Evolutionary conservation across 1,140 invertebrate genomes (phyloP).

Genomic region (Drosophila tsacasi): DNA sequence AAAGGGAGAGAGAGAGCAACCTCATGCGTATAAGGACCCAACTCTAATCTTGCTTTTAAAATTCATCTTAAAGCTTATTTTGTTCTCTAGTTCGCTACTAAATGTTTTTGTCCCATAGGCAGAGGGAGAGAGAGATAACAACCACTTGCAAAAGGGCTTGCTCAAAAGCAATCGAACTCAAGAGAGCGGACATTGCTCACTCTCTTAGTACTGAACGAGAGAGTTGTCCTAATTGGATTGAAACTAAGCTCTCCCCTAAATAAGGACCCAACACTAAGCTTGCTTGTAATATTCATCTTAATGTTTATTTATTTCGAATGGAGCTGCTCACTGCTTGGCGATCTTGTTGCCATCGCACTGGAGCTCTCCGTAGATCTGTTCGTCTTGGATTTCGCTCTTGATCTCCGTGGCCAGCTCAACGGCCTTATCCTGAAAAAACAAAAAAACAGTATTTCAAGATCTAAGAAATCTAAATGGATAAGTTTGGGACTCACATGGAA

Average conservation of each 20-base stretch:
- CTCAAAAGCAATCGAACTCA: background rate
- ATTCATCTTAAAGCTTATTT: too few species aligned
- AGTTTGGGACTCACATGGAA: slow-evolving; percentile 67
- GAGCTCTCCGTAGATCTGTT: slow-evolving; percentile 68
- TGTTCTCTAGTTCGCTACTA: background rate
- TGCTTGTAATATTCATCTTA: slow-evolving; percentile 6
- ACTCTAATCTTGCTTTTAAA: too few species aligned
- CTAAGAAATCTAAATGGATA: too few species aligned
- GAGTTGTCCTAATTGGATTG: background rate
- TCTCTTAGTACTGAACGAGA: background rate
- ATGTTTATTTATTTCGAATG: slow-evolving; percentile 26
- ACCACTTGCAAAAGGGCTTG: background rate
- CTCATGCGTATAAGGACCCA: too few species aligned
- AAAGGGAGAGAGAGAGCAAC: too few species aligned
- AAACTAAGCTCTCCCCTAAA: background rate
- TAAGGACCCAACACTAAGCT: background rate
- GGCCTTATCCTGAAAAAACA: slow-evolving; percentile 64
- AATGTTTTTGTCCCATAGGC: background rate
- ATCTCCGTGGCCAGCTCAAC: slow-evolving; percentile 61
- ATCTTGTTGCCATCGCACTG: slow-evolving; percentile 70
- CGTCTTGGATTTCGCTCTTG: slow-evolving; percentile 56
- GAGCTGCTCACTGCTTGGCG: slow-evolving; percentile 44
- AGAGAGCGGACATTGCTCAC: background rate
- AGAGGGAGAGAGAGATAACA: background rate
- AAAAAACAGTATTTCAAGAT: background rate